Evolutionary conservation across 2,797 vertebrate genomes (phyloP).

Genomic region (Dipus sagitta): DNA sequence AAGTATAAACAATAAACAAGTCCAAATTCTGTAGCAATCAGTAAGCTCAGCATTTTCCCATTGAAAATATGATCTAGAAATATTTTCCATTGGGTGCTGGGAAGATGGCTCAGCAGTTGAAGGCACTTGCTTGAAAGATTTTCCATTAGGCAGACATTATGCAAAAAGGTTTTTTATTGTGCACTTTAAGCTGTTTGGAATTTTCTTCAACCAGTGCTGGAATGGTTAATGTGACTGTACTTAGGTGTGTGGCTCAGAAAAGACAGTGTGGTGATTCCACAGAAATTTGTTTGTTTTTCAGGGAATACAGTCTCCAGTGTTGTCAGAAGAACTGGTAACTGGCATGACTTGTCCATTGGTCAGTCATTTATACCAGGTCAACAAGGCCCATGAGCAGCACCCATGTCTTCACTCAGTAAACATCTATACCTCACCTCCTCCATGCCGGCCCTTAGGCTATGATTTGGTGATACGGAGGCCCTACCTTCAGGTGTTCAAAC

Average conservation of each 20-base stretch:
- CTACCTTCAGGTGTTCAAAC: not conserved
- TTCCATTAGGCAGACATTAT: not conserved
- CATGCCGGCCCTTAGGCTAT: not conserved
- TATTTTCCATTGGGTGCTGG: too few species aligned
- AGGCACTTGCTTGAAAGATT: not conserved
- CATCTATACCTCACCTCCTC: not conserved
- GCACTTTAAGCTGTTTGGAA: not conserved
- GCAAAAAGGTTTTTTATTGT: not conserved
- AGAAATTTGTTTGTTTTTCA: not conserved
- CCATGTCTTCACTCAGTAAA: not conserved
- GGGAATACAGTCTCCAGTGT: not conserved
- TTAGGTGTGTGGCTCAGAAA: not conserved
- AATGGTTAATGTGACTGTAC: not conserved
- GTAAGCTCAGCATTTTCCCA: constrained; percentile 1
- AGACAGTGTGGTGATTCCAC: not conserved
- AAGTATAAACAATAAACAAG: not conserved
- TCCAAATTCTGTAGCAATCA: not conserved
- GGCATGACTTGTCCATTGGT: not conserved
- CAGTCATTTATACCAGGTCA: not conserved
- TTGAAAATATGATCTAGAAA: not conserved
- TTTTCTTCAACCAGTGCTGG: not conserved
- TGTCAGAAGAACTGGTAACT: not conserved
- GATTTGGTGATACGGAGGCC: not conserved
- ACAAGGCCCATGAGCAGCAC: not conserved
- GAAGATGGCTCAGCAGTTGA: too few species aligned